These are phyloP conservation scores for Volucella zonaria DNA, from an alignment of 2,888 invertebrate genomes.

Conservation along the genomic window DNA sequence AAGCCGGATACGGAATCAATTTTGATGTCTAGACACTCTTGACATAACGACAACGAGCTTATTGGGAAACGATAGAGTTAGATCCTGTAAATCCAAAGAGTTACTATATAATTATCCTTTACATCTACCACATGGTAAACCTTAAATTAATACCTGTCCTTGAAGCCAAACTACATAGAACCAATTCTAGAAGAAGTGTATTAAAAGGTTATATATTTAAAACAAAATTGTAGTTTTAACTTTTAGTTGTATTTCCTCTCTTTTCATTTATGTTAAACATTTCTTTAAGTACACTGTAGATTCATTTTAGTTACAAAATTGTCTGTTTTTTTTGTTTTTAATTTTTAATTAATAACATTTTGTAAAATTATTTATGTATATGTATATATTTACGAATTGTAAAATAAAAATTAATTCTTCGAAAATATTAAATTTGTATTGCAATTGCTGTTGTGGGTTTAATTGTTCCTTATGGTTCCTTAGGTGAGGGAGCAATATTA, in stretches of 20 bases:
- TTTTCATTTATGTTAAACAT: slow-evolving; percentile 55
- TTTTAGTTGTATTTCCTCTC: slow-evolving; percentile 2
- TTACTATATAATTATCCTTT: too few relatives aligned
- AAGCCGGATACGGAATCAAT: too few relatives aligned
- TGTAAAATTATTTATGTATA: slow-evolving; percentile 29
- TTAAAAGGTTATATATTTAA: background rate
- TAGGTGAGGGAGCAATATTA: slow-evolving; percentile 58
- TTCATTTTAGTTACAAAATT: slow-evolving; percentile 51
- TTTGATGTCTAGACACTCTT: too few relatives aligned
- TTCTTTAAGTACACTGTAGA: slow-evolving; percentile 52
- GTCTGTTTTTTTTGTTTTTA: slow-evolving; percentile 12
- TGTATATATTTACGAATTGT: slow-evolving; percentile 25
- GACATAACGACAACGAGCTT: too few relatives aligned
- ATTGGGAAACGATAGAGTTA: too few relatives aligned
- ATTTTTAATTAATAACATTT: slow-evolving; percentile 44
- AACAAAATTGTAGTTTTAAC: background rate
- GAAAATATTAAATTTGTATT: slow-evolving; percentile 59
- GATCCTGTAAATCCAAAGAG: too few relatives aligned
- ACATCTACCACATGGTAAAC: too few relatives aligned
- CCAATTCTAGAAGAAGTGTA: slow-evolving; percentile 15
- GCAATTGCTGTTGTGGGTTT: slow-evolving; percentile 37
- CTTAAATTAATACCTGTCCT: too few relatives aligned
- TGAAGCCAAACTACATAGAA: slow-evolving; percentile 12
- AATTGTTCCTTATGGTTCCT: slow-evolving; percentile 43
- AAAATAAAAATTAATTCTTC: slow-evolving; percentile 37